Percentiles rank a stretch among this genome's conserved stretches.
Evolutionary conservation across 2,888 invertebrate genomes (phyloP).

Genomic region (Volucella bombylans): DNA sequence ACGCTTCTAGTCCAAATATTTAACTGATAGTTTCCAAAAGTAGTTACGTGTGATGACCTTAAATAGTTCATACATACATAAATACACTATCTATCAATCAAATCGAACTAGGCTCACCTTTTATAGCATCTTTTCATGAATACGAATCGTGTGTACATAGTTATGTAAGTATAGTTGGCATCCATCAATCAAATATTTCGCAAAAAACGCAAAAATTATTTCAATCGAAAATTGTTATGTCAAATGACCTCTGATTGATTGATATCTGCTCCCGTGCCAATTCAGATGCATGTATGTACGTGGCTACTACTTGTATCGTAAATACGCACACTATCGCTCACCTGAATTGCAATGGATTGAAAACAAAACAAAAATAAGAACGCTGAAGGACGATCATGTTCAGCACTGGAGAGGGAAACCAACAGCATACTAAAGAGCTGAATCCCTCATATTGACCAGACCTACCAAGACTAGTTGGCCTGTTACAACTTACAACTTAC

Average conservation of each 20-base stretch:
- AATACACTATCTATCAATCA: too few species aligned
- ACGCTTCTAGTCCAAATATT: too few species aligned
- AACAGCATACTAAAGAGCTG: conserved; percentile 23
- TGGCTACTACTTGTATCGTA: too few species aligned
- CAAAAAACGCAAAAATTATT: conserved; percentile 5
- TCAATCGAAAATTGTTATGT: conserved; percentile 13
- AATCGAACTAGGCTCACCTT: too few species aligned
- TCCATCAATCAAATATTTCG: conserved; percentile 22
- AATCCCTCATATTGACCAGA: conserved; percentile 10
- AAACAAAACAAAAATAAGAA: not conserved
- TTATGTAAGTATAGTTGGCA: not conserved
- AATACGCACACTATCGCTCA: conserved; percentile 17
- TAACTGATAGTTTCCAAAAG: too few species aligned
- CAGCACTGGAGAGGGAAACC: conserved; percentile 9
- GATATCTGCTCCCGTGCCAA: conserved; percentile 31
- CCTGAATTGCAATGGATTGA: conserved; percentile 39
- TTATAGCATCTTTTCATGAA: too few species aligned
- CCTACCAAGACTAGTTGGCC: conserved; percentile 32
- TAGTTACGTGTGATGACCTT: too few species aligned
- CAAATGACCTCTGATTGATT: conserved; percentile 39
- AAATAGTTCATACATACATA: too few species aligned
- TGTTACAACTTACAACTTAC: conserved; percentile 26
- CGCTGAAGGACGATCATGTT: conserved; percentile 37
- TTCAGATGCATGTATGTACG: conserved; percentile 9
- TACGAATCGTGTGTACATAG: too few species aligned